Evolutionary conservation across 2,797 vertebrate species (phyloP), one percentile per base, ranked within the genome.

Genomic region (Chanos chanos): DNA sequence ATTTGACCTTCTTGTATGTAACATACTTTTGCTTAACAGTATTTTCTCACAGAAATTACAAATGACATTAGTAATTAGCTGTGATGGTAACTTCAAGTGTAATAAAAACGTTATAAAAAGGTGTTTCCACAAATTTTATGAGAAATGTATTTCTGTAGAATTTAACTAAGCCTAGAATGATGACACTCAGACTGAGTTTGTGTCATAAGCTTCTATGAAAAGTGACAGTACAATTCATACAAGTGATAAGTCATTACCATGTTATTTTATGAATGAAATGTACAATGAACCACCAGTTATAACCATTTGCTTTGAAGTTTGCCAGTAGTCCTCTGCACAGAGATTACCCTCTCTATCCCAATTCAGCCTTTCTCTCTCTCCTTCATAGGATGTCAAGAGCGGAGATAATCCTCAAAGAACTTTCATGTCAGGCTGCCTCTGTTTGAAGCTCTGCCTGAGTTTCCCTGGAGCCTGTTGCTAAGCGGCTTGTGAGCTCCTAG

Each of bases 341-440:
- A 24, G 59, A 59, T 52, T 41, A 21, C 37, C n/a, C n/a, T 40
- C 25, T 21, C 36, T 10, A 51, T 52, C 44, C 54, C 43, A 37
- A 52, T 66, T 66, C 63, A 58, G 7, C 4, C 36, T 49, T 22
- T 33, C 49, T 36, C 30, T 31, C 27, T 62, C 37, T 6, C 22
- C 18, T 30, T 22, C 36, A 49, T 53, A 40, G 18, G 47, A 25
- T 24, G 13, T 50, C 53, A 57, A 50, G 36, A 56, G 52, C 55
- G 58, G 58, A 34, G 43, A 58, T 58, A 58, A 58, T 58, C 55
- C 55, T 58, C 55, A 58, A 58, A 58, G 55, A 58, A 58, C 55
- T 43, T 36, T 33, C n/a, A 55, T 58, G 55, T 58, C 55, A 58
- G 41, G 51, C 9, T 6, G 18, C 31, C 25, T 41, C 16, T 64